Evolutionary conservation across 2,113 vertebrate species (phyloP).

Genomic region (Petroica traversi): DNA sequence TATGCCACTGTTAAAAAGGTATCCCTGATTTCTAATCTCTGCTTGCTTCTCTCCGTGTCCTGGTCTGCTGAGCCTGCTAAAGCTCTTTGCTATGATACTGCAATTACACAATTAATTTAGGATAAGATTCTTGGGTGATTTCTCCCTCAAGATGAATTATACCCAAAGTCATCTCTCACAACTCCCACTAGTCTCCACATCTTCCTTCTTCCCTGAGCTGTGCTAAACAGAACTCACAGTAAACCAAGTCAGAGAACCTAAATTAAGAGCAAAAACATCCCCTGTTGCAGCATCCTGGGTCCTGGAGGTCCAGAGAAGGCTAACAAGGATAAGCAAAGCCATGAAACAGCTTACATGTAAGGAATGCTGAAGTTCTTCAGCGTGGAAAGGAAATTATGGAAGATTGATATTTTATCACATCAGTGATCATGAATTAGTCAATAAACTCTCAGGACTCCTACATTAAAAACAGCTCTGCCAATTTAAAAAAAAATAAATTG

Average conservation of each 20-base stretch:
- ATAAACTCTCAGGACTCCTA: neutral
- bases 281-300: neutral
- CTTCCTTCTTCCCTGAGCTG: neutral
- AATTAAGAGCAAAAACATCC: neutral
- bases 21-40: neutral
- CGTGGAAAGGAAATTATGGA: neutral
- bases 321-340: neutral
- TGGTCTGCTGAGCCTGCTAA: neutral
- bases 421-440: neutral
- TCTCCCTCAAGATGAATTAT: neutral
- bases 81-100: neutral
- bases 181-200: too few relatives aligned
- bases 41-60: neutral
- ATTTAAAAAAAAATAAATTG: neutral
- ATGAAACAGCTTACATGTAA: neutral
- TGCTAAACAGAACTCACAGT: neutral
- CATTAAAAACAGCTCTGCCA: neutral
- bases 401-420: neutral
- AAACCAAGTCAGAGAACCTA: neutral
- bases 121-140: neutral
- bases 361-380: neutral
- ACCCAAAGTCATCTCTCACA: neutral
- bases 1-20: neutral
- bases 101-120: neutral
- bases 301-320: neutral